A percentile compares a stretch with the other conserved stretches of the same genome.
Evolutionary conservation across 2,888 invertebrate genomes (phyloP).

Genomic region (Thereva unica): DNA sequence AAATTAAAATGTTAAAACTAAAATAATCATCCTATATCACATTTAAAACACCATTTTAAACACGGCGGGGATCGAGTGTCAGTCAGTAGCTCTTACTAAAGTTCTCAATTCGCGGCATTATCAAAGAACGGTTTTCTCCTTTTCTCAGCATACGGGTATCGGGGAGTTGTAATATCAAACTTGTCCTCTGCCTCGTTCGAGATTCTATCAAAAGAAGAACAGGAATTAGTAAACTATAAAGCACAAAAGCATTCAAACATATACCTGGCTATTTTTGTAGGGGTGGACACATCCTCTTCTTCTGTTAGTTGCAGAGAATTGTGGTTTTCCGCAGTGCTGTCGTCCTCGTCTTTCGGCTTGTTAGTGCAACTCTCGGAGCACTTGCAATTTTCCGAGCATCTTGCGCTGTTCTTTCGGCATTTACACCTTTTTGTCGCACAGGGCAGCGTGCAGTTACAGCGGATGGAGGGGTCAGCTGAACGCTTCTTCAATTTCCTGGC

Average conservation of each 20-base stretch:
- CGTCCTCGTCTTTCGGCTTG: not conserved
- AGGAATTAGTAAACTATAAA: slow-evolving; percentile 11
- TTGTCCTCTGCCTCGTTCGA: slow-evolving; percentile 12
- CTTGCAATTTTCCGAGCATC: slow-evolving; percentile 61
- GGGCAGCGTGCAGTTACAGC: slow-evolving; percentile 65
- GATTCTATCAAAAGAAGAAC: slow-evolving; percentile 17
- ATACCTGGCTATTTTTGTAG: slow-evolving; percentile 17
- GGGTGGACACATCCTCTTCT: no score
- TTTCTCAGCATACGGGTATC: slow-evolving; percentile 37
- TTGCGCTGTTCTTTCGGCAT: slow-evolving; percentile 61
- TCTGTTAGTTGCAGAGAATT: no score
- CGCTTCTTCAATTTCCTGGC: slow-evolving; percentile 60
- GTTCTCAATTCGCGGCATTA: not conserved
- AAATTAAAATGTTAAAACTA: no score
- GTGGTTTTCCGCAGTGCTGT: no score
- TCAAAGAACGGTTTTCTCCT: slow-evolving; percentile 35
- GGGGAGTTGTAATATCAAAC: slow-evolving; percentile 31
- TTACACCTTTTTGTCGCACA: slow-evolving; percentile 65
- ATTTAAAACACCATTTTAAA: not conserved
- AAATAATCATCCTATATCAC: no score
- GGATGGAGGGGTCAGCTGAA: slow-evolving; percentile 63
- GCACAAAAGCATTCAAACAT: not conserved
- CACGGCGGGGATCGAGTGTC: not conserved
- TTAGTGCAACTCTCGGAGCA: slow-evolving; percentile 60
- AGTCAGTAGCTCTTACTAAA: not conserved